Evolutionary conservation across 2,113 vertebrate species (phyloP), one percentile per base, ranked within the genome.

Genomic region (Menidia beryllina): DNA sequence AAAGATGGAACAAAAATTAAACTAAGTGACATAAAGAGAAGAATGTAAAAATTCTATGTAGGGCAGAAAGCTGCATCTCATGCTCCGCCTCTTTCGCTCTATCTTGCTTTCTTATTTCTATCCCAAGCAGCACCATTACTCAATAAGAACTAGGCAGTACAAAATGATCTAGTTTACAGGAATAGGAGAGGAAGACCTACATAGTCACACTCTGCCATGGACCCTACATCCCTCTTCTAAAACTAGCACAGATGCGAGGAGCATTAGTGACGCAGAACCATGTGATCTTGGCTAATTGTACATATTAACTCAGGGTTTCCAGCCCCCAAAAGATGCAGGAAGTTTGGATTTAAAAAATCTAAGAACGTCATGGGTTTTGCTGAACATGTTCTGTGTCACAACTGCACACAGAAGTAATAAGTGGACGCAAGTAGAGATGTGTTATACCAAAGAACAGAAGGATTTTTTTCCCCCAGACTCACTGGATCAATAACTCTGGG

Each of bases 81-180:
- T 56, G 36, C 75, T 72, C 54, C 79, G 71, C 76, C 72, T 66
- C 25, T 71, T 66, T 67, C 55, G 58, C 8, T 51, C 76, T 4
- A 23, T 65, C 56, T 58, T 66, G 48, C 58, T 66, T 74, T 82
- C 62, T 77, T 75, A 72, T 80, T 79, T 72, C 66, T 70, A 76
- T 85, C 85, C 76, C 62, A 69, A 73, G 80, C 82, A 75, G 61
- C 68, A 41, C 70, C 56, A 87, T 91, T 89, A 85, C 72, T 91
- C 82, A 79, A 78, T 80, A 65, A 75, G 71, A 74, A 77, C 68
- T 65, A 57, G 59, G 59, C 75, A 67, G 85, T 66, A 89, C 71
- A 83, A 87, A 87, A 81, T 90, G 86, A 87, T 89, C 88, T 82
- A 88, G 75, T 88, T 91, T 86, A 90, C 87, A 88, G 82, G 83